Evolutionary conservation across 2,888 invertebrate species (phyloP), one percentile per base, ranked within the genome.

Genomic region (Lysandra bellargus): DNA sequence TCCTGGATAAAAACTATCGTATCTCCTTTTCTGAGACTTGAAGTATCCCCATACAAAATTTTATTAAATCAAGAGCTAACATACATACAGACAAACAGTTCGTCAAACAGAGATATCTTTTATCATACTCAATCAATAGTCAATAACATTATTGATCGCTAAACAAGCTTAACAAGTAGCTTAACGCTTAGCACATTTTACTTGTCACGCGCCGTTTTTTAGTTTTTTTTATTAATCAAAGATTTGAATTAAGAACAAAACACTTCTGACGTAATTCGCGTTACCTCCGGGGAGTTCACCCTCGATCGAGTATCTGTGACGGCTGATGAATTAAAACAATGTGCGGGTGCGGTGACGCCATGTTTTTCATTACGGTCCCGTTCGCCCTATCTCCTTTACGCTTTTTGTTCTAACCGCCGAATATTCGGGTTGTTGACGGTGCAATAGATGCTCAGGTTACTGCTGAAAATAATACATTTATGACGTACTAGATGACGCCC

Each of bases 351-450:
- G 83, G 81, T 83, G 85, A 83, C 83, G 86, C 88, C 87, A 88
- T 89, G 90, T 92, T 93, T 93, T 92, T 92, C 93, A 93, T 93
- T 93, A 92, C 89, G 88, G 86, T 84, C 83, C 82, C 81, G 85
- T 84, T 83, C 83, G 83, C 84, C 82, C 80, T 82, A 83, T 81
- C 81, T 79, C 81, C 82, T 87, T 90, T 89, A 82, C 83, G 82
- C 82, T 87, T 86, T 90, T 92, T 93, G 92, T 92, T 86, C 86
- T 88, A 89, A 90, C 90, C 90, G 87, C 85, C 81, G 86, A 0
- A 30, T 23, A 83, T 44, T 89, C 86, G 1, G 79, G 81, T 75
- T 86, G 73, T 80, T 81, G 87, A 80, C 64, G 33, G 2, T 37
- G 79, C 5, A 79, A 4, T 82, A 9, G 60, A 1, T 40, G 4